phyloP scores from a whole-genome alignment of 2,797 vertebrate species.

The Enteromius thamalakanensis region DNA sequence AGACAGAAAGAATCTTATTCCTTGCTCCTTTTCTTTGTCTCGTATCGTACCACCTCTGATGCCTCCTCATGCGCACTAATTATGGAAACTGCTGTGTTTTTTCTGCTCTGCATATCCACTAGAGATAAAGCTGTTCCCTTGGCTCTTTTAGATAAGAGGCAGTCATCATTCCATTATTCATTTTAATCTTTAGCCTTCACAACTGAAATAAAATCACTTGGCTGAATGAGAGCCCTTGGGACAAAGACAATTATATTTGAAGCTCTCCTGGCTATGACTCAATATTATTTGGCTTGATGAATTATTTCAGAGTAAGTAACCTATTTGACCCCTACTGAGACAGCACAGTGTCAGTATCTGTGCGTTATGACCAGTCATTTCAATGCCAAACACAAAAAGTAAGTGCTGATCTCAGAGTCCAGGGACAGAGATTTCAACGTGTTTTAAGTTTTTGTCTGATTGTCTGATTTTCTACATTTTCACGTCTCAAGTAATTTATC shows the following conservation, averaged over 20 bases:
- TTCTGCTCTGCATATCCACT: background rate
- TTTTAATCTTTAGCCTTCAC: constrained; percentile 37
- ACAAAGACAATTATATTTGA: constrained; percentile 39
- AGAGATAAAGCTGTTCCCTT: constrained; percentile 22
- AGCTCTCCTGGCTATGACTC: constrained; percentile 29
- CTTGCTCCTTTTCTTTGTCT: background rate
- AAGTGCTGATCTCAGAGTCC: background rate
- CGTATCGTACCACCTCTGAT: background rate
- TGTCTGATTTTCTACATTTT: background rate
- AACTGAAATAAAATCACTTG: constrained; percentile 25
- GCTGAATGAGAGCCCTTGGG: constrained; percentile 30
- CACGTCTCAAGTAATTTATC: background rate
- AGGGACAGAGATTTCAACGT: background rate
- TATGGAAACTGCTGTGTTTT: constrained; percentile 13
- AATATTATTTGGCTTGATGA: constrained; percentile 29
- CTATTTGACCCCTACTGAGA: constrained; percentile 2
- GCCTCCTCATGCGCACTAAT: background rate
- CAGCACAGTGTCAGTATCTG: background rate
- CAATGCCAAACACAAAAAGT: background rate
- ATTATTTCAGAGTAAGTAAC: constrained; percentile 20
- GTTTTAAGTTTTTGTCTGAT: background rate
- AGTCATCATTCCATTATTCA: constrained; percentile 18
- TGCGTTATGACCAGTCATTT: background rate
- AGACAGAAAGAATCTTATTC: background rate
- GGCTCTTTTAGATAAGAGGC: constrained; percentile 23